phyloP scores from a whole-genome alignment of 37 sponge, comb jelly and placozoan genomes.

The Aphrocallistes beatrix region DNA sequence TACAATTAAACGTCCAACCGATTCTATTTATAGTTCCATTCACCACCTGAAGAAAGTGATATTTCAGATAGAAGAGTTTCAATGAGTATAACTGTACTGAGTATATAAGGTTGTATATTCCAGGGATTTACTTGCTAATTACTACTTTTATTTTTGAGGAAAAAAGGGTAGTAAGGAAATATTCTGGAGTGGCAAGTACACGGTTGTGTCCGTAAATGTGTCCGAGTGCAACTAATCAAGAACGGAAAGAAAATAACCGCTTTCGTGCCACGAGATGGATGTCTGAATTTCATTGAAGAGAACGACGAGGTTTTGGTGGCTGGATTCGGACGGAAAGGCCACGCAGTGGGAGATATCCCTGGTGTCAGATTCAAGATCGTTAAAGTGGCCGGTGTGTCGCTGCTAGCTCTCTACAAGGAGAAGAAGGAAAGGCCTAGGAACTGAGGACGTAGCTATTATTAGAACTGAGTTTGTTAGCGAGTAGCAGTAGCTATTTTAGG shows the following conservation, averaged over 20 bases:
- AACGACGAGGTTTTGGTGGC: constrained; percentile 96
- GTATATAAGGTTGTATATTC: too few species aligned
- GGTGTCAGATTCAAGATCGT: constrained; percentile 98
- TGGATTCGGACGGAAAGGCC: constrained; percentile 93
- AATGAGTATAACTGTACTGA: too few species aligned
- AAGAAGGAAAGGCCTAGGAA: constrained; percentile 91
- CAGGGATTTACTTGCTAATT: too few species aligned
- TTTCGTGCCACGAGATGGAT: constrained; percentile 95
- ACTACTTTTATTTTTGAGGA: too few species aligned
- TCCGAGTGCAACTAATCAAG: constrained; percentile 95
- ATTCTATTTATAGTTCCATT: too few species aligned
- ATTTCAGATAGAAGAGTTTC: too few species aligned
- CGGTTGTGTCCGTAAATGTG: constrained; percentile 83
- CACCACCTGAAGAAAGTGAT: too few species aligned
- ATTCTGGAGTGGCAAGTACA: too few species aligned
- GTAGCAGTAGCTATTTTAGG: background rate
- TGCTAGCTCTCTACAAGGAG: constrained; percentile 79
- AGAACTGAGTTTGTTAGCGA: background rate
- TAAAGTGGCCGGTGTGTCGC: constrained; percentile 91
- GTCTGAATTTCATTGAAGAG: constrained; percentile 94
- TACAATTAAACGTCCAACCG: too few species aligned
- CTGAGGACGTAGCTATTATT: background rate
- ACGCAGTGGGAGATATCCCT: constrained; percentile 98
- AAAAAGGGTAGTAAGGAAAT: too few species aligned
- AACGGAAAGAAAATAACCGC: constrained; percentile 99